phyloP scores from a whole-genome alignment of 2,888 invertebrate species.

The Trachelus troglodyta region DNA sequence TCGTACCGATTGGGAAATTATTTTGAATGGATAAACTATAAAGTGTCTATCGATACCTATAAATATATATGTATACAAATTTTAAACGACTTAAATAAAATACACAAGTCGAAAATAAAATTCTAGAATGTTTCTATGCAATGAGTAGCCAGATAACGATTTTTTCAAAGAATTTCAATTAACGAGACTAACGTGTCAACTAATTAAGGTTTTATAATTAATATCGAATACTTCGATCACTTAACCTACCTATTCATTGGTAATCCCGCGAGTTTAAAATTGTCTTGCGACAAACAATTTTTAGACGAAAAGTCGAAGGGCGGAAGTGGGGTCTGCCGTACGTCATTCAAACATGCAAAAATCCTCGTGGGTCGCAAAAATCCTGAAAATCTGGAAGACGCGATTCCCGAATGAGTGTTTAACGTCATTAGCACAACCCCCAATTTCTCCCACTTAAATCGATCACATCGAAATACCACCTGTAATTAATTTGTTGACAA shows the following conservation, averaged over 20 bases:
- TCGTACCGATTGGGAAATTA: background rate
- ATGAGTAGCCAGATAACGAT: background rate
- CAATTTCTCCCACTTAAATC: constrained; percentile 1
- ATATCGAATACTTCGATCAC: background rate
- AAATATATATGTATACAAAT: background rate
- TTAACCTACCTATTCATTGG: no score
- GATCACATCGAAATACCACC: constrained; percentile 28
- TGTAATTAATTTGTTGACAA: constrained; percentile 30
- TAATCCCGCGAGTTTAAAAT: no score
- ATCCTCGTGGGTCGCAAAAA: no score
- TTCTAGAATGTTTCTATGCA: background rate
- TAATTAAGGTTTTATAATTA: background rate
- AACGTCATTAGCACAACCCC: background rate
- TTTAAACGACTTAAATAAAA: background rate
- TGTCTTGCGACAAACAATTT: no score
- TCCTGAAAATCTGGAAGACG: no score
- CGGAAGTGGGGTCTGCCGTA: no score
- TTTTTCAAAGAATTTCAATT: background rate
- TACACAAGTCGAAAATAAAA: background rate
- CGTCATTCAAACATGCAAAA: no score
- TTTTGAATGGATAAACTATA: background rate
- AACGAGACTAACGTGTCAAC: background rate
- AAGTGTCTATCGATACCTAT: background rate
- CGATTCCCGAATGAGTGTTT: no score
- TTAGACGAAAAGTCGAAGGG: no score